Base-by-base conservation (phyloP, 2,888 invertebrate species). In the Drymonia ruficornis region DNA sequence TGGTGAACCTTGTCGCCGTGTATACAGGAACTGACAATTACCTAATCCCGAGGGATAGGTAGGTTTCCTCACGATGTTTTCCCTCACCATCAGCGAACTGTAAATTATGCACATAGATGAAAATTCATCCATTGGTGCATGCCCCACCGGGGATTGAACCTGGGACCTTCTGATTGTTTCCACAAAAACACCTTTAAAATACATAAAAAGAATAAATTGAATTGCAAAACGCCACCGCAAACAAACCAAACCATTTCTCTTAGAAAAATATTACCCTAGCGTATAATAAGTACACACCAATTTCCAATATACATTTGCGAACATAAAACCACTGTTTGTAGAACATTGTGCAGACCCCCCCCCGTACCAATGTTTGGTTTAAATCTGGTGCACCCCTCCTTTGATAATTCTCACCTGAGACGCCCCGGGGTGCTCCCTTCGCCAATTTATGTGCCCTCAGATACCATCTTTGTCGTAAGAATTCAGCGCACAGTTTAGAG, bases 401-500 rank as follows among this genome's bases (percentile, higher is more conserved):
- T 78, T 87, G 89, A 90, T 90, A 90, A 92, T 92, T 91, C 87
- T 91, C 91, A 92, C 91, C 91, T 92, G 91, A 73, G 55, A 59
- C 67, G 67, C 75, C 76, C 78, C 63, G 66, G 63, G 70, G 77
- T 72, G 69, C 47, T 11, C 74, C 75, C 80, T 78, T 75, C 75
- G 66, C 75, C 78, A 85, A 91, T 91, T 91, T 90, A 91, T 89
- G 84, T 78, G 76, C 76, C 65, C 71, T 63, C 67, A 84, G 91
- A 90, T 91, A 89, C 79, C 83, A 86, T 89, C 86, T 84, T 78
- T 78, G 81, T 80, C 76, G 80, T 78, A 85, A 86, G 90, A 89
- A 88, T 84, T 85, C 77, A 70, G 81, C 76, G 74, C 71, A 77
- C 72, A 73, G 68, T 77, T 81, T 72, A 63, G 72, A 74, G 59